Conservation (phyloP, 2,113 vertebrate species). For the Pelmatolapia mariae region DNA sequence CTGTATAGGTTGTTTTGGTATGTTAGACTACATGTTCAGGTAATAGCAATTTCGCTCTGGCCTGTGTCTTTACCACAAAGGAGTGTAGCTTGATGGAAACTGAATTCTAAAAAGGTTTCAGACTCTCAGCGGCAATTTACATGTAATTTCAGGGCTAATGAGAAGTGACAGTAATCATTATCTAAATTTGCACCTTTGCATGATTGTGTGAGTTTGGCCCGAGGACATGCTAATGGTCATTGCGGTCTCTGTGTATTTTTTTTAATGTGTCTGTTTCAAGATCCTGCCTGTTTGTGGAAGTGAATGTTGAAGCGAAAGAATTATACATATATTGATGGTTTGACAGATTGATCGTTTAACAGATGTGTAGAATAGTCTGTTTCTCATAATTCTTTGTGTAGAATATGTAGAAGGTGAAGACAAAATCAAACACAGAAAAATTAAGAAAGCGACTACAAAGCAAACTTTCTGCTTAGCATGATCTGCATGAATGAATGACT, state of each 20-base stretch:
- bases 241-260: background rate
- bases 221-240: background rate
- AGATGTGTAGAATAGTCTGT: background rate
- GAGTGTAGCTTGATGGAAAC: background rate
- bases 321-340: too few species aligned
- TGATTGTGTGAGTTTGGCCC: conserved; percentile 11
- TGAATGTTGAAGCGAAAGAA: background rate
- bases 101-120: background rate
- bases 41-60: background rate
- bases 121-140: background rate
- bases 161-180: conserved; percentile 12
- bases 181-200: conserved; percentile 7
- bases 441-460: background rate
- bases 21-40: background rate
- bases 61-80: background rate
- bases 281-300: background rate
- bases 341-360: background rate
- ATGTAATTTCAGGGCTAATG: background rate
- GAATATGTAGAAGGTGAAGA: background rate
- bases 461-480: background rate
- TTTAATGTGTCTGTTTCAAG: background rate
- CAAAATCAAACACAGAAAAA: background rate
- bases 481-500: background rate
- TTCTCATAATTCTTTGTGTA: background rate
- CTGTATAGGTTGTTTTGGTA: background rate